phyloP scores from a whole-genome alignment of 2,797 vertebrate species.

The Gymnodraco acuticeps region DNA sequence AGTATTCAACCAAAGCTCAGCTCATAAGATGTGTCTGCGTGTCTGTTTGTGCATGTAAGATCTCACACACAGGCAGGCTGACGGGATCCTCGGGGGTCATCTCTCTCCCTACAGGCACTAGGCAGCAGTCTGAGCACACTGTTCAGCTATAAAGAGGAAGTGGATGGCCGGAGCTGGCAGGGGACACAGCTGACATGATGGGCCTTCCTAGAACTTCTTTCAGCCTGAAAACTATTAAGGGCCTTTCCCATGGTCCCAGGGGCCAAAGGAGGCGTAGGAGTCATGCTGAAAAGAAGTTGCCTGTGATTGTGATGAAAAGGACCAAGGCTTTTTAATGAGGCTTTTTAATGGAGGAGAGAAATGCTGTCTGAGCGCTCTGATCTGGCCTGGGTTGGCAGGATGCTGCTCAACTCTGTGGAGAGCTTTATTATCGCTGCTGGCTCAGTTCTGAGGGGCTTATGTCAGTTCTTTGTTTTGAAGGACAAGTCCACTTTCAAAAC shows the following conservation, averaged over 20 bases:
- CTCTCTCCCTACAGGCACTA: constrained; percentile 40
- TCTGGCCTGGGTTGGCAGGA: constrained; percentile 59
- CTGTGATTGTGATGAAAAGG: constrained; percentile 63
- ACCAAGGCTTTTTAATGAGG: constrained; percentile 73
- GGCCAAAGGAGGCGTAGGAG: constrained; percentile 57
- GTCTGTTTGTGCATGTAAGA: constrained; percentile 34
- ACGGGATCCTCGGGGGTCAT: constrained; percentile 31
- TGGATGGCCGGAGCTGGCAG: constrained; percentile 59
- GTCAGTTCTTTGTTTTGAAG: constrained; percentile 68
- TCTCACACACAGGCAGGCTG: constrained; percentile 46
- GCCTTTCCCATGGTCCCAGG: constrained; percentile 70
- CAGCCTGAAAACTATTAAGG: constrained; percentile 68
- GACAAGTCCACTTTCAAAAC: constrained; percentile 64
- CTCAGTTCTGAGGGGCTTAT: constrained; percentile 40
- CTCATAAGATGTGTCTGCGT: constrained; percentile 2
- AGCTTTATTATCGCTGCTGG: constrained; percentile 66
- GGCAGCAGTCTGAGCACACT: constrained; percentile 15
- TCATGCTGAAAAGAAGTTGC: constrained; percentile 61
- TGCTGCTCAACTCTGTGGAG: constrained; percentile 41
- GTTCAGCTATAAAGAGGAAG: constrained; percentile 21
- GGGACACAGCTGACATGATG: constrained; percentile 63
- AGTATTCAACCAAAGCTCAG: constrained; percentile 24
- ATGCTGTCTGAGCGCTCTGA: constrained; percentile 60
- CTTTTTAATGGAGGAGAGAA: constrained; percentile 66
- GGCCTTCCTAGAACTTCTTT: constrained; percentile 67